phyloP scores from a whole-genome alignment of 1,140 invertebrate genomes.

The Tetragonula clypearis region DNA sequence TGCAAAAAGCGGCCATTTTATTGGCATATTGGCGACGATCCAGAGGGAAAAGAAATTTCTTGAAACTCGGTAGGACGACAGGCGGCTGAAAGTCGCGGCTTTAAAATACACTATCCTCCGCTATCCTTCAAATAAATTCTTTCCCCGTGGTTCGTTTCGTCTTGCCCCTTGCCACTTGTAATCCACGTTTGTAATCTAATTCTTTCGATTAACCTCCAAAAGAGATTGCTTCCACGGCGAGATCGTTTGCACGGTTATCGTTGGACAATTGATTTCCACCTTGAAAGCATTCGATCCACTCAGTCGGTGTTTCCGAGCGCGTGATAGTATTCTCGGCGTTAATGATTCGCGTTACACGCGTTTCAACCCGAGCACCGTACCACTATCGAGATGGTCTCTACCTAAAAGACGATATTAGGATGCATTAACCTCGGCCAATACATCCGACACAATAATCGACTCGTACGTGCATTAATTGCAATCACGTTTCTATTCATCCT shows the following conservation, averaged over 20 bases:
- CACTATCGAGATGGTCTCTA: background rate
- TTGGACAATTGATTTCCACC: background rate
- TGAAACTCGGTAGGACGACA: constrained; percentile 18
- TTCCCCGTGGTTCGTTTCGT: background rate
- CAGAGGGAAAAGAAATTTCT: constrained; percentile 61
- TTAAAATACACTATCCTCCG: constrained; percentile 66
- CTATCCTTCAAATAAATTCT: constrained; percentile 42
- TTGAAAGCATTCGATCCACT: background rate
- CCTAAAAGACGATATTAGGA: constrained; percentile 63
- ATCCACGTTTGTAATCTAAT: background rate
- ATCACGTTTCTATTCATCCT: constrained; percentile 65
- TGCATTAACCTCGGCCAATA: constrained; percentile 62
- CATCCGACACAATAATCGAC: constrained; percentile 65
- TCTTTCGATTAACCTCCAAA: background rate
- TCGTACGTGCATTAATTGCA: constrained; percentile 67
- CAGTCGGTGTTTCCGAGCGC: background rate
- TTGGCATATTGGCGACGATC: constrained; percentile 67
- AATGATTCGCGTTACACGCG: constrained; percentile 5
- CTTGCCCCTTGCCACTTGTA: too few relatives aligned
- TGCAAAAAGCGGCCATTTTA: constrained; percentile 65
- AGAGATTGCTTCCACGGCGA: constrained; percentile 3
- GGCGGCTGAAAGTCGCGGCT: constrained; percentile 24
- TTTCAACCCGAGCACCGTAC: background rate
- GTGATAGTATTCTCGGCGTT: background rate
- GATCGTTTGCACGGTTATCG: background rate